Base-by-base conservation (phyloP, 1,140 invertebrate genomes). In the Drosophila persimilis region DNA sequence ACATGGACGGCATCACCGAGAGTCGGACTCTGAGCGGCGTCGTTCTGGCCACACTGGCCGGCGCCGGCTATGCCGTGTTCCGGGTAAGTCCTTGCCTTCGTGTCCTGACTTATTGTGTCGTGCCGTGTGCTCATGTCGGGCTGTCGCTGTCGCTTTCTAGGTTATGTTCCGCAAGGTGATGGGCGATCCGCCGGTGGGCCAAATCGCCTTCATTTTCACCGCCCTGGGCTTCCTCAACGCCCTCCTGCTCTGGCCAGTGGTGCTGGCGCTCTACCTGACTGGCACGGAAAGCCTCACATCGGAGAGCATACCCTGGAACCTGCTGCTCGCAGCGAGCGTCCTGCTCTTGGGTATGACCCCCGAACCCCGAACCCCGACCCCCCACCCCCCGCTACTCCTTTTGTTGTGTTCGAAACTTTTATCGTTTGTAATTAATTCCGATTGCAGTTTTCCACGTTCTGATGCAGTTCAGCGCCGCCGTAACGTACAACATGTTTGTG, bases 1-100 rank as follows among this genome's bases (percentile, higher is more conserved):
- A 99, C 80, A 98, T 98, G 97, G 97, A 98, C 86, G 97, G 97
- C 29, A 97, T 98, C 73, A 97, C 96, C 1, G 95, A 95, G 64
- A 97, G 96, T 92, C 95, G 95, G 2, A 98, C 97, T 1, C 92
- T 98, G n/a, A 96, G 95, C 17, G 97, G 97, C 1, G 97, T 98
- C 1, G 96, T 98, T n/a, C 91, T 98, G 26, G 96, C 97, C 45
- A 96, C 97, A 13, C 94, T 95, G 22, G 96, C 97, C 48, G 97
- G 97, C 48, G 96, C 97, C 11, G 96, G 96, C 47, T 97, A 97
- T 77, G 97, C 97, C 58, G 96, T 98, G 74, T 98, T 98, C 90
- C 98, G 98, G 94, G 96, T 97, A 92, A 92, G 71, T 60, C n/a
- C 2, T 11, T 3, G 15, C 17, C 1, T 13, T 20, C 44, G 31